Base-by-base conservation (phyloP, 2,113 vertebrate species). In the Xenus cinereus region DNA sequence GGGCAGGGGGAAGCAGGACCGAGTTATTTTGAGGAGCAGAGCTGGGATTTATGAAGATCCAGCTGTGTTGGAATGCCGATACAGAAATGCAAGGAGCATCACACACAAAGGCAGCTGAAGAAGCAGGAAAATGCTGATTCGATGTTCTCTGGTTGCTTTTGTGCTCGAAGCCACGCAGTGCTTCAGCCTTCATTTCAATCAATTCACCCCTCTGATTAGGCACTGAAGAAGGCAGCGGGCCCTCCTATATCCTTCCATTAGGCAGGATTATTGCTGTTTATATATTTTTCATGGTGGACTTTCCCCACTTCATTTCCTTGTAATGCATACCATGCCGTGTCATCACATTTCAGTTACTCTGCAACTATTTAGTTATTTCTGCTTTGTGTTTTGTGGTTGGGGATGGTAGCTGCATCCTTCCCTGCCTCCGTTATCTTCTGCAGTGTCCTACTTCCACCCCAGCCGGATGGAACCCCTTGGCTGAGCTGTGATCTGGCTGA, bases 391-490 rank as follows among this genome's bases (percentile, higher is more conserved):
- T 35, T 71, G 37, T 39, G 37, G 33, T 27, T 2, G 1, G 54
- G 71, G 60, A 3, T 37, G 9, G 6, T 14, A 60, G 57, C 68
- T 72, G 33, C 39, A 37, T 53, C 67, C 13, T 33, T 43, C 41
- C 35, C n/a, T 45, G 46, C 22, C 35, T 43, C 18, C 1, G 0
- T 24, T 26, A 11, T 30, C 30, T 46, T 43, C 45, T 2, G 3
- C 54, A 41, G 75, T 8, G 56, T 22, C 85, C 83, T 45, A 1
- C 46, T 39, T 41, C 45, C 41, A 32, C 50, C 80, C 62, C 62
- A 6, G 7, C 22, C 0, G 0, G 23, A 12, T n/a, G 84, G 67
- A 64, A 22, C 6, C 30, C 50, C 68, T 27, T 19, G 35, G 18
- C 67, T 46, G 67, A 56, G 30, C 0, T 35, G 12, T 2, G 13